A percentile compares a stretch with the other conserved stretches of the same genome.
Conservation (phyloP, 2,113 vertebrate species). For the Anser cygnoides region DNA sequence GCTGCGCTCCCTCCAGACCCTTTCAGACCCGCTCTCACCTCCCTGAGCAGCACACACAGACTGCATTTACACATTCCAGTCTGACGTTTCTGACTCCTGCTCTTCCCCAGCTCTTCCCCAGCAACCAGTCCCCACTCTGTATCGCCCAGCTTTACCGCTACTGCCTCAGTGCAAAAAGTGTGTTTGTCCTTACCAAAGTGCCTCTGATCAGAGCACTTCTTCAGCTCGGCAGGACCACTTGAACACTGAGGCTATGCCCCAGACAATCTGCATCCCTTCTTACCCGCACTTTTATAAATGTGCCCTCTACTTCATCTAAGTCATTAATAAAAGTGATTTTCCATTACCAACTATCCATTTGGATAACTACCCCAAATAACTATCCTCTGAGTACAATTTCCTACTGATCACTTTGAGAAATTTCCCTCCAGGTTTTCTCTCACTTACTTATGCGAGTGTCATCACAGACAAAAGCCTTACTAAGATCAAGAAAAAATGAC, state of each 20-base stretch:
- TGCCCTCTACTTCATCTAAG: background rate
- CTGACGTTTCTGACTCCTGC: background rate
- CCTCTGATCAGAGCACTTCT: background rate
- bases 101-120: rapidly evolving
- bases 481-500: background rate
- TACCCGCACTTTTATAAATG: background rate
- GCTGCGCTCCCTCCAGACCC: background rate
- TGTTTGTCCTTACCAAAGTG: background rate
- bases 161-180: rapidly evolving
- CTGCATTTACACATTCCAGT: background rate
- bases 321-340: background rate
- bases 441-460: background rate
- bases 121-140: background rate
- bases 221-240: background rate
- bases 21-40: background rate
- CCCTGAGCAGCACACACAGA: background rate
- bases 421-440: background rate
- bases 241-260: background rate
- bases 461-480: background rate
- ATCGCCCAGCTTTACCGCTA: background rate
- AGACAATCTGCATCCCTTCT: background rate
- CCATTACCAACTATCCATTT: background rate
- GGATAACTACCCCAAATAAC: background rate
- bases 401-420: background rate
- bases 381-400: background rate